phyloP scores from a whole-genome alignment of 2,888 invertebrate species.

The Dermolepida albohirtum region DNA sequence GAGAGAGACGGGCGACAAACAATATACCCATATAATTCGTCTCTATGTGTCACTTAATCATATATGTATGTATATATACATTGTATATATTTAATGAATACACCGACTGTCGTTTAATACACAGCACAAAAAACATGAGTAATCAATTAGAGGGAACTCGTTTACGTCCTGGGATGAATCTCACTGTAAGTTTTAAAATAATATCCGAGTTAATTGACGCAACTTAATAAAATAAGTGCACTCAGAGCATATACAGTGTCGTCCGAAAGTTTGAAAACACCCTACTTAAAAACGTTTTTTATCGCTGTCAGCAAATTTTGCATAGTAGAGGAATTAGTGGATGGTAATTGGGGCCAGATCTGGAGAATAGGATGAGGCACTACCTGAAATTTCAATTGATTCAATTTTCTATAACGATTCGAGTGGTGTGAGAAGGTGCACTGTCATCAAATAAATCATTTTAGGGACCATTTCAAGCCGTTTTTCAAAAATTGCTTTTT shows the following conservation, averaged over 20 bases:
- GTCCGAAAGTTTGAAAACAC: not conserved
- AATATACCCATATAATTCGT: conserved; percentile 5
- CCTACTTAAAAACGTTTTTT: too few species aligned
- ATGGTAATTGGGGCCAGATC: too few species aligned
- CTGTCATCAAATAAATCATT: too few species aligned
- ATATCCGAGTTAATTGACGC: not conserved
- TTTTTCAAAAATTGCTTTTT: too few species aligned
- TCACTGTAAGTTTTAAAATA: not conserved
- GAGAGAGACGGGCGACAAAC: not conserved
- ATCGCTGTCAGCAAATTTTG: too few species aligned
- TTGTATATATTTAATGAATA: conserved; percentile 8
- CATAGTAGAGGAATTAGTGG: too few species aligned
- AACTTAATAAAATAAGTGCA: too few species aligned
- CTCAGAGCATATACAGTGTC: not conserved
- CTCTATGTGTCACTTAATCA: conserved; percentile 19
- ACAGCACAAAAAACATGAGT: conserved; percentile 19
- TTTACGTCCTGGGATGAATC: conserved; percentile 5
- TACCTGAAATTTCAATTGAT: too few species aligned
- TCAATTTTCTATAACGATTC: too few species aligned
- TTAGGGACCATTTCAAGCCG: too few species aligned
- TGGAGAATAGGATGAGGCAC: too few species aligned
- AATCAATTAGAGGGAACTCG: conserved; percentile 34
- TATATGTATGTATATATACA: not conserved
- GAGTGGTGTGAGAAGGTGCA: too few species aligned
- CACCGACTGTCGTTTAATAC: conserved; percentile 15